Percentiles rank a stretch among this genome's conserved stretches.
These are phyloP conservation scores for Nannobrachium achirus DNA, from an alignment of 2,113 vertebrate genomes.

Conservation along the genomic window DNA sequence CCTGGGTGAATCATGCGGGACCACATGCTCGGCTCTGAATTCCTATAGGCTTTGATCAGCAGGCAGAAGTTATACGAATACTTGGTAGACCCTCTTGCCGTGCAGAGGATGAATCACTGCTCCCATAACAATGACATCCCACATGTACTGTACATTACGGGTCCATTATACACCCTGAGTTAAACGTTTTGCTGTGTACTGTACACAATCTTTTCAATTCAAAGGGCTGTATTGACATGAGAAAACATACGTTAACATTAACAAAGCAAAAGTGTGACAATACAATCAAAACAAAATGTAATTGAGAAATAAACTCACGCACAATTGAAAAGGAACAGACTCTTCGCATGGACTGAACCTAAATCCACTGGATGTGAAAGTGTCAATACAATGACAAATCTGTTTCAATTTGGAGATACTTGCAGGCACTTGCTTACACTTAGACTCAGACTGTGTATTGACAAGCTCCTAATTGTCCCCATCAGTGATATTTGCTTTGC, in stretches of 20 bases:
- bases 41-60: conserved; percentile 34
- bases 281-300: too few relatives aligned
- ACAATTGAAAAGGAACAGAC: too few relatives aligned
- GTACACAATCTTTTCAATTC: too few relatives aligned
- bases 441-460: too few relatives aligned
- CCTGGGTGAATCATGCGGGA: conserved; percentile 41
- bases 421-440: conserved; percentile 24
- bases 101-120: background rate
- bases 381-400: conserved; percentile 34
- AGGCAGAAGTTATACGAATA: conserved; percentile 30
- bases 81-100: background rate
- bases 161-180: too few relatives aligned
- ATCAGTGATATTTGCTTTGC: conserved; percentile 18
- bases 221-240: too few relatives aligned
- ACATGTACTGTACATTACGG: too few relatives aligned
- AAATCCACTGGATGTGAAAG: conserved; percentile 20
- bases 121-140: too few relatives aligned
- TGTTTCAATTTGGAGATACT: conserved; percentile 33
- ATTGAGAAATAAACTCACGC: too few relatives aligned
- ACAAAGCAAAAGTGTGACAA: too few relatives aligned
- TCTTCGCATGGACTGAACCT: background rate
- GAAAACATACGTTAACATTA: too few relatives aligned
- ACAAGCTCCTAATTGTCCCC: background rate
- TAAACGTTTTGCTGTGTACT: too few relatives aligned
- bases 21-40: conserved; percentile 1